Base-by-base conservation (phyloP, 2,888 invertebrate genomes). In the Scaptodrosophila latifasciaeformis region DNA sequence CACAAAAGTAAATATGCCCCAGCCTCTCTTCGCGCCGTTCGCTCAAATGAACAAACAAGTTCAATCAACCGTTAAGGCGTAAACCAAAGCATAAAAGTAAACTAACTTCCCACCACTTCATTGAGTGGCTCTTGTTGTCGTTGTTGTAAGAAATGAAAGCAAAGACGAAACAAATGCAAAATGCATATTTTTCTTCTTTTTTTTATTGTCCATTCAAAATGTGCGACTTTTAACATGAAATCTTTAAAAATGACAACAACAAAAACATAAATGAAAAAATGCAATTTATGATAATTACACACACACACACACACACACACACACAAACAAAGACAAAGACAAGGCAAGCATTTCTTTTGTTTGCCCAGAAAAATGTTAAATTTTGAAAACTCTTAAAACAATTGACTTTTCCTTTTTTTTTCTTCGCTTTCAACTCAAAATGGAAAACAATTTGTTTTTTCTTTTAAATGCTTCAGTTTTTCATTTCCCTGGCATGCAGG, bases 11-110 rank as follows among this genome's bases (percentile, higher is more conserved):
- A 30, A 35, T 5, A 35, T 52, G 18, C 49, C 60, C 54, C 54
- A 60, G 48, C 29, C 45, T 45, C 40, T 42, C 29, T 46, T 17
- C 43, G 37, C 54, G 17, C 34, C 4, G 12, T 34, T 34, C 12
- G 15, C n/a, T 34, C n/a, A 34, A 34, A 13, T 34, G 17, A 17
- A 40, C 40, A 31, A 31, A 67, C 64, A 79, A 79, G 72, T 74
- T 74, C 72, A 74, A 74, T 74, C 72, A 74, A 74, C 72, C 77
- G 60, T 69, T 67, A 72, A 79, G 77, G 79, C 72, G 79, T 72
- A 65, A 76, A 76, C 61, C 70, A 65, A 58, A 47, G 42, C 46
- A 43, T 47, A 42, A 24, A 24, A 7, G 45, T 48, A 27, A 27
- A 49, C 13, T 13, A 35, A 7, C 35, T 13, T 13, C 13, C 15